Base-by-base conservation (phyloP, 2,113 vertebrate species). In the cat (Felis catus) region DNA sequence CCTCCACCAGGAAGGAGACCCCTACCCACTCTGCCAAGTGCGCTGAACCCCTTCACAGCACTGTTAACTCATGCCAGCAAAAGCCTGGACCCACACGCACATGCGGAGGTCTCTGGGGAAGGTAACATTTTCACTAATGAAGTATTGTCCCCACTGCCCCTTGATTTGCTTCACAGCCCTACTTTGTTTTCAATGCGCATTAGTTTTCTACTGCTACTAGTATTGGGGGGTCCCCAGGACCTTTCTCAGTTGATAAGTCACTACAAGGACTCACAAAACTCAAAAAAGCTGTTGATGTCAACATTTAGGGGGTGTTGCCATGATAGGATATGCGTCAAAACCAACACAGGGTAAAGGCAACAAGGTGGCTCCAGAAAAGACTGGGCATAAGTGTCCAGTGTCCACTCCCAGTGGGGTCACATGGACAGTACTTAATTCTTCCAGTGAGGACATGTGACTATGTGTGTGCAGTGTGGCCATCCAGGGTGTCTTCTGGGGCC, bases 51-150 rank as follows among this genome's bases (percentile, higher is more conserved):
- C 41, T 71, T n/a, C 29, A 33, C 33, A 25, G 7, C 23, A 21
- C 70, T 13, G 10, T 31, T 66, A n/a, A n/a, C 16, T 25, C 58
- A 5, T 1, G 33, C 29, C 23, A 55, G 12, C 14, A 45, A 45
- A 76, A 45, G 25, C 27, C 10, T 0, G 2, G 14, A 21, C 31
- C 13, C 13, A 25, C 1, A 0, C 3, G 18, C 33, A 70, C 5
- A 45, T 1, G 18, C 16, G 9, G 13, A 21, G 48, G 15, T 25
- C 21, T 53, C 53, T 1, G 31, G 29, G 33, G 13, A 45, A 65
- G 7, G 7, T 27, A 4, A 25, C 9, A 5, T 71, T 11, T 33
- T 51, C 39, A 51, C 9, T 11, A 3, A 31, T 25, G n/a, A 63
- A 82, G 3, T 7, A 45, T 14, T 7, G 7, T 53, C 31, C 45